A percentile compares a stretch with the other conserved stretches of the same genome.
Conservation (phyloP, 2,797 vertebrate genomes). For the Anomalospiza imberbis region DNA sequence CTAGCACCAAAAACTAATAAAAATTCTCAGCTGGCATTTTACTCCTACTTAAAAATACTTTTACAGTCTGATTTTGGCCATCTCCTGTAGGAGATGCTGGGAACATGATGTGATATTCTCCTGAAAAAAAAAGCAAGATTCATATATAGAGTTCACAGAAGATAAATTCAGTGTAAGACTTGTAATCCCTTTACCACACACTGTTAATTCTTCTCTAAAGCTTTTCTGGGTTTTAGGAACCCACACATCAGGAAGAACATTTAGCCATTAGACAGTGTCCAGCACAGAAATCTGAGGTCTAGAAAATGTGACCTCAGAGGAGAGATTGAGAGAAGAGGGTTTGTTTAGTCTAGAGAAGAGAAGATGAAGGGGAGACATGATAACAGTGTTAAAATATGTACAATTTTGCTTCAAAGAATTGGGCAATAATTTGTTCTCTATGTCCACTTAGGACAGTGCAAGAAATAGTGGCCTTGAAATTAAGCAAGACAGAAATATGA, state of each 20-base stretch:
- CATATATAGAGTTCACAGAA: neutral
- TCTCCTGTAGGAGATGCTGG: slow-evolving; percentile 2
- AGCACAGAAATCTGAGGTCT: slow-evolving; percentile 21
- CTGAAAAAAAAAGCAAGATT: neutral
- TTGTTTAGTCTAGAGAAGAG: slow-evolving; percentile 55
- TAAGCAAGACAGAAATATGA: neutral
- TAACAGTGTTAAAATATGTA: slow-evolving; percentile 37
- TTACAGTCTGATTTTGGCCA: slow-evolving; percentile 34
- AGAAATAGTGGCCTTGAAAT: neutral
- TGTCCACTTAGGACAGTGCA: neutral
- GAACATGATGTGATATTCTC: slow-evolving; percentile 39
- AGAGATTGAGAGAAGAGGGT: neutral
- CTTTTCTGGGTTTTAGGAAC: neutral
- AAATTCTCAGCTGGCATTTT: slow-evolving; percentile 53
- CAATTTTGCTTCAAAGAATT: neutral
- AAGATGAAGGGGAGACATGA: slow-evolving; percentile 10
- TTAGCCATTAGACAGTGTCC: neutral
- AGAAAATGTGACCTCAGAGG: neutral
- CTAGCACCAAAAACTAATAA: slow-evolving; percentile 35
- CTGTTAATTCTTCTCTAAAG: slow-evolving; percentile 12
- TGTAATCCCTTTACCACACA: neutral
- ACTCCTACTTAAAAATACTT: slow-evolving; percentile 47
- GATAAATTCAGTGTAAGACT: neutral
- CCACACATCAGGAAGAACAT: neutral
- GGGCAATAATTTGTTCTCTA: neutral